phyloP scores from a whole-genome alignment of 2,797 vertebrate genomes.

The Paguma larvata region DNA sequence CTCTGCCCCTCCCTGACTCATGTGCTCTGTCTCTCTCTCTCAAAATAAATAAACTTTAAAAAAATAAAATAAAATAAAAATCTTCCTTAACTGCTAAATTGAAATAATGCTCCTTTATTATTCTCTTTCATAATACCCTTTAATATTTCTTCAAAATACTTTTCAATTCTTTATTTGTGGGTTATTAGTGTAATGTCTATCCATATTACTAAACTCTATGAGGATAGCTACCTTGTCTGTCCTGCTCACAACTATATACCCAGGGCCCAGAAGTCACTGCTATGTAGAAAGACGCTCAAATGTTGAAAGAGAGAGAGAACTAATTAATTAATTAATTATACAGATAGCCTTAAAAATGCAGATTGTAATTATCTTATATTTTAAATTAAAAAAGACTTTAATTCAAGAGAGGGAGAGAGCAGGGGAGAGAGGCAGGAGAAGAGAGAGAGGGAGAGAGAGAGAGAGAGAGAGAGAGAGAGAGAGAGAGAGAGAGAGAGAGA shows the following conservation, averaged over 20 bases:
- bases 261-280: neutral
- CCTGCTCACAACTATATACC: neutral
- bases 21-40: no score
- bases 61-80: neutral
- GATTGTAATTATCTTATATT: neutral
- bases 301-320: neutral
- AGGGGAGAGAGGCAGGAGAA: no score
- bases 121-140: neutral
- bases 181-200: neutral
- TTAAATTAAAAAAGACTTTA: neutral
- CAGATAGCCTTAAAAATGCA: neutral
- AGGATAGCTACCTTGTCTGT: neutral
- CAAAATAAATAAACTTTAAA: no score
- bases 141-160: neutral
- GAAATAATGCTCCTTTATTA: neutral
- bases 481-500: no score
- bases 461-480: no score
- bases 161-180: neutral
- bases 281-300: neutral
- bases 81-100: neutral
- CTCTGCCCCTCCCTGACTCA: no score
- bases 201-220: neutral
- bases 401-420: no score
- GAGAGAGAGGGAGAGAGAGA: no score
- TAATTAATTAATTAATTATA: neutral